Conservation (phyloP, 2,797 vertebrate species). For the Enteromius radiatus region DNA sequence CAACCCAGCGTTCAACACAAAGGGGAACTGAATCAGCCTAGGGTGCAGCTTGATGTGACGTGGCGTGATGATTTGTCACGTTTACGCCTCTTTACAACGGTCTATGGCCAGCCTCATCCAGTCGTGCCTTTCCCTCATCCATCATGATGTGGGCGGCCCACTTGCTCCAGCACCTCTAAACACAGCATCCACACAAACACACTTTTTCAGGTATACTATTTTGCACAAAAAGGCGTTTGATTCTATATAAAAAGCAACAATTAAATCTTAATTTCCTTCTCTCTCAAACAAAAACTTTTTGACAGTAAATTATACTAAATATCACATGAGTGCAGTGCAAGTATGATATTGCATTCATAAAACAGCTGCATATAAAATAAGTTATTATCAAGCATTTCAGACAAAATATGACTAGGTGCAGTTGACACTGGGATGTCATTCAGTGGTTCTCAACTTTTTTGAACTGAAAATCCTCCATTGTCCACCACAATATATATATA, state of each 20-base stretch:
- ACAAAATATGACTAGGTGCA: neutral
- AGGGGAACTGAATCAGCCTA: constrained; percentile 11
- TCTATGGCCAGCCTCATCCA: constrained; percentile 17
- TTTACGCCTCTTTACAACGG: constrained; percentile 21
- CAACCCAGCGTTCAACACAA: neutral
- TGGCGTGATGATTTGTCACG: constrained; percentile 28
- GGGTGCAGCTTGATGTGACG: constrained; percentile 10
- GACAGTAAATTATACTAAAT: neutral
- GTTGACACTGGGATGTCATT: neutral
- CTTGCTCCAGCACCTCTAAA: constrained; percentile 32
- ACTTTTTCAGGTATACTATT: neutral
- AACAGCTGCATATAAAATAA: neutral
- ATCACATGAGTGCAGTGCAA: neutral
- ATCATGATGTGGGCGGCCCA: constrained; percentile 42
- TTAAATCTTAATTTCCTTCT: neutral
- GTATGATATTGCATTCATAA: neutral
- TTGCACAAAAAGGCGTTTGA: constrained; percentile 26
- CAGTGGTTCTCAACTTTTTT: neutral
- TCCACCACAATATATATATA: neutral
- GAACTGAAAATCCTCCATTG: neutral
- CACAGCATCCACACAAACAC: constrained; percentile 31
- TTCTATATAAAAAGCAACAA: constrained; percentile 34
- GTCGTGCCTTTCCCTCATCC: constrained; percentile 28
- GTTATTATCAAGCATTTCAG: neutral
- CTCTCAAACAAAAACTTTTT: neutral